phyloP scores from a whole-genome alignment of 2,797 vertebrate genomes.

The Petrocephalus schoutedeni region DNA sequence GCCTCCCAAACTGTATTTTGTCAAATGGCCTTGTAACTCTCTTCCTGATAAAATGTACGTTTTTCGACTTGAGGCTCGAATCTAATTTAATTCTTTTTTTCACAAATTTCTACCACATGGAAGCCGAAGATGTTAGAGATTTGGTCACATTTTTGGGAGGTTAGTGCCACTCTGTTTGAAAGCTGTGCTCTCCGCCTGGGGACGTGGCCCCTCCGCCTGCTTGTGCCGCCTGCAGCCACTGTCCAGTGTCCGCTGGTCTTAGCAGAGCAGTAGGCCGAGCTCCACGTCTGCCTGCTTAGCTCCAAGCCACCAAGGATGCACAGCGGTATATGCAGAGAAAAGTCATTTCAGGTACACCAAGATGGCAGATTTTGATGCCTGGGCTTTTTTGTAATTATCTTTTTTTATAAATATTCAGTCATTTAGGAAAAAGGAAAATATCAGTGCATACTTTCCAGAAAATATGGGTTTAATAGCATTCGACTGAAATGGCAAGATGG shows the following conservation, averaged over 20 bases:
- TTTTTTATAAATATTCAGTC: neutral
- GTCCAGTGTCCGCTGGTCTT: neutral
- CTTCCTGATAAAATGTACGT: slow-evolving; percentile 3
- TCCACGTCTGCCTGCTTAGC: slow-evolving; percentile 14
- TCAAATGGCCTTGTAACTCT: neutral
- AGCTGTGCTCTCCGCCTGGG: neutral
- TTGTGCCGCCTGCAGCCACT: neutral
- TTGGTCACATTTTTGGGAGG: neutral
- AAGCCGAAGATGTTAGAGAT: slow-evolving; percentile 1
- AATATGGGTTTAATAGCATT: too few relatives aligned
- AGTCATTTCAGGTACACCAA: neutral
- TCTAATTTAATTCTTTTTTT: neutral
- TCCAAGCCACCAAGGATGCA: neutral
- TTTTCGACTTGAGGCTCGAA: neutral
- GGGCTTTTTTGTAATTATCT: neutral
- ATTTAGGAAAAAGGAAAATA: neutral
- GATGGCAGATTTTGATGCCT: neutral
- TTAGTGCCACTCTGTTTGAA: neutral
- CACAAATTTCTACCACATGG: slow-evolving; percentile 2
- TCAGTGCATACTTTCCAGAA: too few relatives aligned
- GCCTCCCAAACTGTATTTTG: neutral
- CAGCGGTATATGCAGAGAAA: neutral
- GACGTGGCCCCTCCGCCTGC: neutral
- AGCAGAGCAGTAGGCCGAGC: neutral
- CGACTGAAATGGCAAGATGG: too few relatives aligned